Base-by-base conservation (phyloP, 2,113 vertebrate genomes). In the Oreochromis spilurus region DNA sequence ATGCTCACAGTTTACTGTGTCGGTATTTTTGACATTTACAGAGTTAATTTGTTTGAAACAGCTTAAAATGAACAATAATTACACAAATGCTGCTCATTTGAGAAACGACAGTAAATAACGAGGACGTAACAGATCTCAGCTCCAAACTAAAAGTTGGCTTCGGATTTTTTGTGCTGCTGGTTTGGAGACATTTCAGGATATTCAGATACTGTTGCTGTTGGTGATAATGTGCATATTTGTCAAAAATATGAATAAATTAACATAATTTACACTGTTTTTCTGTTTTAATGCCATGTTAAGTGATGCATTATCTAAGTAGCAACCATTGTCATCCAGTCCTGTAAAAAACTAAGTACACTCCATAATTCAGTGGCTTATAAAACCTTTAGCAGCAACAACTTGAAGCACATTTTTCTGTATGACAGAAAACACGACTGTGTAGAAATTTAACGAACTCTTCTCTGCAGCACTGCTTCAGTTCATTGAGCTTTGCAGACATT, bases 71-170 rank as follows among this genome's bases (percentile, higher is more conserved):
- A 19, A 7, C 43, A 3, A 1, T 48, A 75, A 45, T 75, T 19
- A 48, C 4, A 1, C 43, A 75, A 50, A 50, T 1, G 10, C 9
- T 65, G 31, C 60, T 65, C 4, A 0, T 11, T 29, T 75, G 40
- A 48, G 48, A 57, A 60, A 60, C 8, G 0, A 34, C 2, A 4
- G 3, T 19, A 65, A 7, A 36, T 1, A 2, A 0, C 10, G 9
- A 36, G 31, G 31, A 29, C 1, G 9, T 17, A 7, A 75, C 9
- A 11, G 40, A 75, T 0, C 24, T 48, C 0, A 19, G 24, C 70
- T 77, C 24, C 26, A 50, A 0, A 31, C 70, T 50, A 8, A 29
- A 50, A 19, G 43, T 31, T 75, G 43, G 70, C n/a, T 17, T 29
- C 40, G 10, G 21, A 50, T 17, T 26, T 31, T 21, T 67, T 11